Evolutionary conservation across 2,113 vertebrate genomes (phyloP).

Genomic region (Notiomystis cincta): DNA sequence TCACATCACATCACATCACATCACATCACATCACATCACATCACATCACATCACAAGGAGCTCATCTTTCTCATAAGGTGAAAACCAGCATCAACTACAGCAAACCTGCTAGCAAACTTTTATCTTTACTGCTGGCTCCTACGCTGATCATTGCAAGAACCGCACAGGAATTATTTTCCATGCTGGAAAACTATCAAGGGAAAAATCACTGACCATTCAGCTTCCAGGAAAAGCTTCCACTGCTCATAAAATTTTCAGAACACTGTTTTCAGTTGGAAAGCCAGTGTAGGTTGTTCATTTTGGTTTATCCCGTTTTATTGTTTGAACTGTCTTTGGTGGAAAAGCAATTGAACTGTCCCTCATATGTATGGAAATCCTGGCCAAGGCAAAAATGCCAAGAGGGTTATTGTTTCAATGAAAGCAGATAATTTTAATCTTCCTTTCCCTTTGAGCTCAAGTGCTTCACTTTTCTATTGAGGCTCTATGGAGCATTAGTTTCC

Average conservation of each 20-base stretch:
- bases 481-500: neutral
- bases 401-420: conserved; percentile 14
- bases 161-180: neutral
- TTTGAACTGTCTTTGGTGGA: neutral
- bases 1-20: too few relatives aligned
- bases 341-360: neutral
- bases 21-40: too few relatives aligned
- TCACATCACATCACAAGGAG: neutral
- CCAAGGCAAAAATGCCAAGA: conserved; percentile 19
- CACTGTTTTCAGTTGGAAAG: neutral
- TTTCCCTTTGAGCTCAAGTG: conserved; percentile 1
- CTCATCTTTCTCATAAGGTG: neutral
- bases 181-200: neutral
- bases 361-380: neutral
- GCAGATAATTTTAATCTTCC: neutral
- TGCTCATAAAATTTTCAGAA: neutral
- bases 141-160: neutral
- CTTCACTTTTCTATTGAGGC: neutral
- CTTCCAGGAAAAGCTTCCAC: neutral
- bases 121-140: neutral
- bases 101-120: neutral
- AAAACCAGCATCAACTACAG: neutral
- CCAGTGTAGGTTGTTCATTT: neutral
- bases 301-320: neutral
- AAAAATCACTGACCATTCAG: neutral